Evolutionary conservation across 2,797 vertebrate genomes (phyloP).

Genomic region (Oryzias sinensis): DNA sequence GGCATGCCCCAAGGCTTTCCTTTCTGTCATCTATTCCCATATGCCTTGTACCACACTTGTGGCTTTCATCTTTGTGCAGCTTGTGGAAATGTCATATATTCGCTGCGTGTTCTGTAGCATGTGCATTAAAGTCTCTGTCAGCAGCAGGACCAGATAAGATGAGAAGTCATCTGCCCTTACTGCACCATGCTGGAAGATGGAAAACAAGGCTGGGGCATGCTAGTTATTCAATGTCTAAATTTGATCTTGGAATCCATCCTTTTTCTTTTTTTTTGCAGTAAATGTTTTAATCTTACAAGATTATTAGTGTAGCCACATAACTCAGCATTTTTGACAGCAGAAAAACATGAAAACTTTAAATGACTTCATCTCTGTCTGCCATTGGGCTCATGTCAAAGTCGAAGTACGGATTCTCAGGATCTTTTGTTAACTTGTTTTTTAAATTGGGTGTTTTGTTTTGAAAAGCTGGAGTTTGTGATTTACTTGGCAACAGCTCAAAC

Average conservation of each 20-base stretch:
- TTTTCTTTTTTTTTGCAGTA: constrained; percentile 11
- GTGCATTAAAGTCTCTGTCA: constrained; percentile 55
- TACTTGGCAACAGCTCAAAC: constrained; percentile 46
- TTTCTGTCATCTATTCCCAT: constrained; percentile 61
- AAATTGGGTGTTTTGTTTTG: constrained; percentile 22
- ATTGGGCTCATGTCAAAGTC: constrained; percentile 35
- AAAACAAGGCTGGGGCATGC: not conserved
- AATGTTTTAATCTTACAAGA: constrained; percentile 3
- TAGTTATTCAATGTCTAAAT: too few relatives aligned
- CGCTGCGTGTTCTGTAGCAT: constrained; percentile 45
- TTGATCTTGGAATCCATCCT: constrained; percentile 13
- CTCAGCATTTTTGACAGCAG: constrained; percentile 3
- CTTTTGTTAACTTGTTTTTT: too few relatives aligned
- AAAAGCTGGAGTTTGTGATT: constrained; percentile 41
- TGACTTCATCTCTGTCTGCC: constrained; percentile 26
- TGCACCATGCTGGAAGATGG: constrained; percentile 1
- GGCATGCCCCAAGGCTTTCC: constrained; percentile 50
- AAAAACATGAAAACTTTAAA: constrained; percentile 37
- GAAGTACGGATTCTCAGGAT: constrained; percentile 31
- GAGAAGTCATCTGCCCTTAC: constrained; percentile 6
- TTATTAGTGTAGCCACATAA: too few relatives aligned
- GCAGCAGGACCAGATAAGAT: constrained; percentile 30
- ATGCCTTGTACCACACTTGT: constrained; percentile 51
- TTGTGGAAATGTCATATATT: constrained; percentile 61
- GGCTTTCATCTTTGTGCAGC: constrained; percentile 60